Evolutionary conservation across 2,113 vertebrate genomes (phyloP).

Genomic region (Onychostoma macrolepis): DNA sequence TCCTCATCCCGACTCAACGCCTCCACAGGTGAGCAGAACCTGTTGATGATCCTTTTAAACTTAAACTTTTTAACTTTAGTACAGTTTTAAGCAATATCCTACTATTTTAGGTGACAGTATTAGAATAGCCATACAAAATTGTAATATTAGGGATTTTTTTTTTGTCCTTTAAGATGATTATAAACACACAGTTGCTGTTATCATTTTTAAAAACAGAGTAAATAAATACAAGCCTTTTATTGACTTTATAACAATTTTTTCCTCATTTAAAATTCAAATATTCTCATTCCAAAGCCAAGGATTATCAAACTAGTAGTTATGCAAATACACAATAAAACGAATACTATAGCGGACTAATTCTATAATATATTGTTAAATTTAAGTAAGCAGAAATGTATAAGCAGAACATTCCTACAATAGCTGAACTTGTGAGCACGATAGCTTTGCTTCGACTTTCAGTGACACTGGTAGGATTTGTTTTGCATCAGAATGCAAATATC

Average conservation of each 20-base stretch:
- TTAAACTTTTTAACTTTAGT: no score
- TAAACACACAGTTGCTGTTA: no score
- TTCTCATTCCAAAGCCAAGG: not conserved
- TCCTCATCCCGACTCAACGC: conserved; percentile 65
- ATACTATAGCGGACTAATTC: not conserved
- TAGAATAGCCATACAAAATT: no score
- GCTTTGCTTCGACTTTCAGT: not conserved
- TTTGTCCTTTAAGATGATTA: no score
- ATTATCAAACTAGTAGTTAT: not conserved
- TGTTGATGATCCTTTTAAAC: not conserved
- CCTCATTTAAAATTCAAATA: not conserved
- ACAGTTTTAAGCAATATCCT: no score
- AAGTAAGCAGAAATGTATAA: not conserved
- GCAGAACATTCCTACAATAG: not conserved
- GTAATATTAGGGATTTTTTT: no score
- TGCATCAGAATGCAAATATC: conserved; percentile 34
- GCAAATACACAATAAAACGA: not conserved
- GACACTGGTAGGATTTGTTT: conserved; percentile 11
- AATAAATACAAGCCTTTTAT: no score
- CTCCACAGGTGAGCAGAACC: conserved; percentile 65
- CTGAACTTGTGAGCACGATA: not conserved
- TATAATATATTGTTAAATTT: not conserved
- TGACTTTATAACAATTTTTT: no score
- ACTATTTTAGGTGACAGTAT: no score
- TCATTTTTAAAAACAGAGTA: no score